Conservation (phyloP, 92 coral and sea anemone species). For the Muricea muricata region DNA sequence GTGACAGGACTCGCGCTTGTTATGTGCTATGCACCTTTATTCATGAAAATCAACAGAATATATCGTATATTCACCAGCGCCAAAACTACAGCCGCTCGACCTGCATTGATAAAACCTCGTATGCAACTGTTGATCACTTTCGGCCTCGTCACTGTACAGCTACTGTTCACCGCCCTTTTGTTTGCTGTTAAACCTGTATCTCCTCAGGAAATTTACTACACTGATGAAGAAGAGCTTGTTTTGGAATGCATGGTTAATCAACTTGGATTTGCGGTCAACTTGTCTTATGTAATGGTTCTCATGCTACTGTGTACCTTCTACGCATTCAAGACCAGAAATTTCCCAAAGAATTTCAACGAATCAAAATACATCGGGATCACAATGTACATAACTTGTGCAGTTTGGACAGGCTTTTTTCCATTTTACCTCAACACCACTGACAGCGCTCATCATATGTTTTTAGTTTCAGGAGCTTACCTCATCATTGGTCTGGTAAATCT, state of each 20-base stretch:
- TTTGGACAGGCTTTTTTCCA: conserved; percentile 26
- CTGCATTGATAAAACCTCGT: conserved; percentile 80
- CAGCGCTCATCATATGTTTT: background rate
- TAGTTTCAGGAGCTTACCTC: conserved; percentile 43
- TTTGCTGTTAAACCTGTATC: conserved; percentile 72
- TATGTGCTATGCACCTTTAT: conserved; percentile 89
- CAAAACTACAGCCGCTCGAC: conserved; percentile 81
- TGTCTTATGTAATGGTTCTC: conserved; percentile 19
- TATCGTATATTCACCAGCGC: conserved; percentile 91
- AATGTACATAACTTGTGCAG: conserved; percentile 17
- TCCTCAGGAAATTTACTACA: conserved; percentile 62
- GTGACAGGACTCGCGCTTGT: conserved; percentile 28
- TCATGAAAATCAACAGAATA: conserved; percentile 89
- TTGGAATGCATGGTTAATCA: conserved; percentile 20
- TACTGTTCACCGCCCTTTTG: conserved; percentile 81
- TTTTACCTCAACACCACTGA: conserved; percentile 2
- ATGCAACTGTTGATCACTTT: conserved; percentile 82
- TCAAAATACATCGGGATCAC: conserved; percentile 32
- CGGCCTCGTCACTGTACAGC: conserved; percentile 76
- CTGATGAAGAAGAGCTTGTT: conserved; percentile 14
- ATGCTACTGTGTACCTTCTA: conserved; percentile 30
- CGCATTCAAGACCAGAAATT: conserved; percentile 29
- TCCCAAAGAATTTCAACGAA: conserved; percentile 43
- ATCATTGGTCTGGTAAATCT: conserved; percentile 73
- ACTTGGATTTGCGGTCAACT: conserved; percentile 25